Base-by-base conservation (phyloP, 2,113 vertebrate species). In the Rafetus swinhoei region DNA sequence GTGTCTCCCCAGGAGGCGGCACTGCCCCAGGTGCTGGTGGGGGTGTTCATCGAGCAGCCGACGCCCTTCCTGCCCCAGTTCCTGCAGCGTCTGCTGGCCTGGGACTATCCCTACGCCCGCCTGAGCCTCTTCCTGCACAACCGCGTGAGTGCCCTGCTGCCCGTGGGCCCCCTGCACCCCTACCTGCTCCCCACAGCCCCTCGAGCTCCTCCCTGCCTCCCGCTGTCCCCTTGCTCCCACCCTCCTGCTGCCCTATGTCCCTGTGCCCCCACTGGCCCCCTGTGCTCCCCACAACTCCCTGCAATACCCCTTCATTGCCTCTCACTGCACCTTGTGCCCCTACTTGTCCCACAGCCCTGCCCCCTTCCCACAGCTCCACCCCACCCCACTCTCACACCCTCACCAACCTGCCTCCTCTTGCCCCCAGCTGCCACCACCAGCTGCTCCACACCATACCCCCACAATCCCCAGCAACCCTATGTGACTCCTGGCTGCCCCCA, bases 81-180 rank as follows among this genome's bases (percentile, higher is more conserved):
- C 91, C 97, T 98, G 54, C 96, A 98, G 86, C 96, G 98, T 18
- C 97, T 98, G 27, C 90, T 97, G 25, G 97, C 95, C 16, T 84
- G 98, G 87, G 98, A 97, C 89, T 99, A 99, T 55, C 98, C 98
- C 1, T 93, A 95, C 0, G 90, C 96, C 53, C 95, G 97, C 8
- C 81, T 98, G 55, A 90, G 91, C 9, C 98, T 99, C 21, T 98
- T 98, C 92, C 96, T 98, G 54, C 98, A 98, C 95, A 98, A 98
- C 90, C 98, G 92, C 0, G 98, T 98, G 92, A 95, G 97, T 85
- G 29, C 7, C 6, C 9, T 32, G n/a, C 9, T 16, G 29, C 4
- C 27, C 32, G 14, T 13, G 76, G 4, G 54, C 19, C 35, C 54
- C 54, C 53, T 13, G 9, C 53, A 54, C 53, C 53, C 5, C 39